Conservation (phyloP, 2,797 vertebrate species). For the Zenarchopterus dispar region DNA sequence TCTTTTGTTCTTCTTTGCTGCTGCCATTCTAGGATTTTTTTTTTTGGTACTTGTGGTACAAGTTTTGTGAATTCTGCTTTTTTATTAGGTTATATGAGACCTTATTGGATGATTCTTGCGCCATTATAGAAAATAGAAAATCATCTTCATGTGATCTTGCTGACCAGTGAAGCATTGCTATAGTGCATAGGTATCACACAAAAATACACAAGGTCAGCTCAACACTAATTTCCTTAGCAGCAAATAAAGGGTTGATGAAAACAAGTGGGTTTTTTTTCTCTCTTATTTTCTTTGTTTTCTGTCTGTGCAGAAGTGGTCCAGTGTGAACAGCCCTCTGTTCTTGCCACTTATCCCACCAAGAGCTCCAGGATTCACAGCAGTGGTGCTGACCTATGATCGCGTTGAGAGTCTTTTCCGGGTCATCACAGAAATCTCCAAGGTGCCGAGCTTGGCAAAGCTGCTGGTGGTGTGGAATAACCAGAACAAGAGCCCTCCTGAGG, state of each 20-base stretch:
- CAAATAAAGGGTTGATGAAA: not conserved
- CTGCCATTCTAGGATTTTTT: constrained; percentile 23
- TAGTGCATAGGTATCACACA: constrained; percentile 19
- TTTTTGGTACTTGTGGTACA: constrained; percentile 8
- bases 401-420: constrained; percentile 98
- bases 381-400: constrained; percentile 96
- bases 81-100: no score
- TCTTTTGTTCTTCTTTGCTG: constrained; percentile 3
- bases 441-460: constrained; percentile 95
- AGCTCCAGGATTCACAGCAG: constrained; percentile 95
- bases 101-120: constrained; percentile 29
- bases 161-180: constrained; percentile 40
- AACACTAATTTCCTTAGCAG: not conserved
- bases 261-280: constrained; percentile 6
- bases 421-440: constrained; percentile 97
- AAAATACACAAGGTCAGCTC: no score
- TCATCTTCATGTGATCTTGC: constrained; percentile 54
- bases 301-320: constrained; percentile 90
- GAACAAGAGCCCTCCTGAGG: constrained; percentile 97
- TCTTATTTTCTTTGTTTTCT: constrained; percentile 17
- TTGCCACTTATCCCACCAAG: constrained; percentile 95
- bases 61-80: constrained; percentile 26
- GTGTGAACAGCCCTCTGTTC: constrained; percentile 97
- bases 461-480: constrained; percentile 99
- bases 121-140: constrained; percentile 52